Percentiles rank a stretch among this genome's conserved stretches.
Conservation (phyloP, 92 coral and sea anemone species). For the Epizoanthus ramosus region DNA sequence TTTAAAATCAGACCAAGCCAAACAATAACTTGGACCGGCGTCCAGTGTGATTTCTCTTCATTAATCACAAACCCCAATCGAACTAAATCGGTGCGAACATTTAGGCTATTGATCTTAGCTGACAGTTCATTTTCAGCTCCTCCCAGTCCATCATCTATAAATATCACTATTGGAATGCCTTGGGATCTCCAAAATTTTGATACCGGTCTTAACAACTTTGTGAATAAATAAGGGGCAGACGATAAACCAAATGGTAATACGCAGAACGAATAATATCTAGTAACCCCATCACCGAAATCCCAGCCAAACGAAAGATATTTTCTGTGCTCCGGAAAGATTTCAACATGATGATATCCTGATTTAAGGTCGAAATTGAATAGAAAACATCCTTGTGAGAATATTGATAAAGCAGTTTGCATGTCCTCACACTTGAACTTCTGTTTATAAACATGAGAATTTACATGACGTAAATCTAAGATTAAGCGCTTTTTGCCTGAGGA, state of each 20-base stretch:
- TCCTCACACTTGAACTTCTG: no score
- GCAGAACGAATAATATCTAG: neutral
- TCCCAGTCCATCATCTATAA: constrained; percentile 33
- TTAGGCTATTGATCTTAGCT: constrained; percentile 11
- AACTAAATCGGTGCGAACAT: constrained; percentile 29
- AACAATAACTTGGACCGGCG: constrained; percentile 20
- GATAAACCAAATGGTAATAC: constrained; percentile 17
- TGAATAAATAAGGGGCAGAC: constrained; percentile 36
- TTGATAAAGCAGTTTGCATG: no score
- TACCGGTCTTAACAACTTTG: constrained; percentile 40
- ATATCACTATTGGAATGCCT: constrained; percentile 45
- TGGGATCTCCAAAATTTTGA: constrained; percentile 39
- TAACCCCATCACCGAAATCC: neutral
- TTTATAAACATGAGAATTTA: no score
- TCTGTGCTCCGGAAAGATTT: neutral
- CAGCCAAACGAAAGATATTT: constrained; percentile 17
- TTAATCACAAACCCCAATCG: constrained; percentile 24
- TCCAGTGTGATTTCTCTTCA: constrained; percentile 32
- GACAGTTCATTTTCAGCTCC: neutral
- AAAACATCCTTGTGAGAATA: neutral
- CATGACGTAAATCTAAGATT: no score
- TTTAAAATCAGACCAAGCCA: constrained; percentile 2
- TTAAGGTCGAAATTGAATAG: constrained; percentile 19
- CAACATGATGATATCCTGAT: neutral
- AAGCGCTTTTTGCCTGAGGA: no score